phyloP scores from a whole-genome alignment of 2,113 vertebrate genomes.

The Poeciliopsis occidentalis region DNA sequence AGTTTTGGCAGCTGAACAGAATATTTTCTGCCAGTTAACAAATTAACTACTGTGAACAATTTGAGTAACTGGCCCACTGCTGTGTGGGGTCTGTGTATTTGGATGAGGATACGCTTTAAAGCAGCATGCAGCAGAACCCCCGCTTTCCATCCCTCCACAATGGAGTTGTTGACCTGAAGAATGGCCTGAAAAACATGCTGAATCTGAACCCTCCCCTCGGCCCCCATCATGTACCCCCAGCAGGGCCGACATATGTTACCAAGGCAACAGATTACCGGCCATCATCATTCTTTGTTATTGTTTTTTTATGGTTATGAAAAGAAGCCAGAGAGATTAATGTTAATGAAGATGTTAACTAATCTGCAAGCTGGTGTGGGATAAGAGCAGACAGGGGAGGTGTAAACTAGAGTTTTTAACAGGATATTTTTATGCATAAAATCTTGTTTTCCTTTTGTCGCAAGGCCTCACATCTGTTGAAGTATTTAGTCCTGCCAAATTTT shows the following conservation, averaged over 20 bases:
- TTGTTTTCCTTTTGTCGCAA: neutral
- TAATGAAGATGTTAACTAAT: conserved; percentile 18
- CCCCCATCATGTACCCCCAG: conserved; percentile 20
- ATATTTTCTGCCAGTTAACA: neutral
- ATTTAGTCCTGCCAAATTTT: neutral
- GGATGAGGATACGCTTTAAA: neutral
- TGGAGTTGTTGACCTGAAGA: conserved; percentile 11
- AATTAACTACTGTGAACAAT: neutral
- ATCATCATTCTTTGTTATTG: conserved; percentile 31
- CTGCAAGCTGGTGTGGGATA: conserved; percentile 10
- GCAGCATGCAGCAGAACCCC: neutral
- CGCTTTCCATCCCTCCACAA: neutral
- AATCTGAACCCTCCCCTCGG: neutral
- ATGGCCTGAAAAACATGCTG: conserved; percentile 23
- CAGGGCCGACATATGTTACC: conserved; percentile 35
- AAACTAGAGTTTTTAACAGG: neutral
- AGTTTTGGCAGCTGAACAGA: neutral
- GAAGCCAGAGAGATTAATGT: conserved; percentile 18
- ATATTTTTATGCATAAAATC: neutral
- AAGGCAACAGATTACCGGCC: conserved; percentile 41
- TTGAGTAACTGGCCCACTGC: conserved; percentile 1
- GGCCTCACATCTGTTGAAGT: neutral
- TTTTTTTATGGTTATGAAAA: conserved; percentile 22
- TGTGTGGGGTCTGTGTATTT: conserved; percentile 13
- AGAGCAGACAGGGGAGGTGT: neutral